A percentile compares a stretch with the other conserved stretches of the same genome.
These are phyloP conservation scores for Tortrix viridana DNA, from an alignment of 2,888 invertebrate genomes.

Conservation along the genomic window DNA sequence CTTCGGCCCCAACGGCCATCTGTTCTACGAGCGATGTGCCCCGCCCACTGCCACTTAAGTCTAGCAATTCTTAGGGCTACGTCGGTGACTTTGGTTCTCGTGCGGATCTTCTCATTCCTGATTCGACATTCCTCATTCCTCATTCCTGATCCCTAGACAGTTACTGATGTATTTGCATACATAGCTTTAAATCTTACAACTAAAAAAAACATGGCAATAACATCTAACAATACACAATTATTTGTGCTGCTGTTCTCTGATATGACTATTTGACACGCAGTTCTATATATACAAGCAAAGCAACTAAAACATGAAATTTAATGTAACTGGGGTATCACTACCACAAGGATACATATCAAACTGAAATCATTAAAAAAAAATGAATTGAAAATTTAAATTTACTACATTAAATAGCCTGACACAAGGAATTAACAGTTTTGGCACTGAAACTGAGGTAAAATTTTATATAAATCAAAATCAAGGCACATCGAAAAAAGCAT, in stretches of 20 bases:
- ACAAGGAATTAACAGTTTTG: constrained; percentile 26
- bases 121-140: no score
- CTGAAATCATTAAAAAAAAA: background rate
- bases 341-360: background rate
- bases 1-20: no score
- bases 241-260: constrained; percentile 5
- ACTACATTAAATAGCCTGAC: constrained; percentile 4
- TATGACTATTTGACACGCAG: constrained; percentile 13
- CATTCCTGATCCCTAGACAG: no score
- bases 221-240: constrained; percentile 13
- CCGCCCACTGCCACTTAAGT: no score
- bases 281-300: background rate
- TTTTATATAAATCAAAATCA: constrained; percentile 23
- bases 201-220: constrained; percentile 22
- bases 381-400: no score
- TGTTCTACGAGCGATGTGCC: no score
- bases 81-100: no score
- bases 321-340: background rate
- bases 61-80: no score
- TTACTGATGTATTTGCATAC: background rate
- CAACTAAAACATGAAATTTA: background rate
- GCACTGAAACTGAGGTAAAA: constrained; percentile 24
- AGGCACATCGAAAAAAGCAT: constrained; percentile 32
- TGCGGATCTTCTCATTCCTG: no score
- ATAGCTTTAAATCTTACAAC: constrained; percentile 6